A percentile compares a stretch with the other conserved stretches of the same genome.
Evolutionary conservation across 2,888 invertebrate genomes (phyloP).

Genomic region (Drosophila anomelani): DNA sequence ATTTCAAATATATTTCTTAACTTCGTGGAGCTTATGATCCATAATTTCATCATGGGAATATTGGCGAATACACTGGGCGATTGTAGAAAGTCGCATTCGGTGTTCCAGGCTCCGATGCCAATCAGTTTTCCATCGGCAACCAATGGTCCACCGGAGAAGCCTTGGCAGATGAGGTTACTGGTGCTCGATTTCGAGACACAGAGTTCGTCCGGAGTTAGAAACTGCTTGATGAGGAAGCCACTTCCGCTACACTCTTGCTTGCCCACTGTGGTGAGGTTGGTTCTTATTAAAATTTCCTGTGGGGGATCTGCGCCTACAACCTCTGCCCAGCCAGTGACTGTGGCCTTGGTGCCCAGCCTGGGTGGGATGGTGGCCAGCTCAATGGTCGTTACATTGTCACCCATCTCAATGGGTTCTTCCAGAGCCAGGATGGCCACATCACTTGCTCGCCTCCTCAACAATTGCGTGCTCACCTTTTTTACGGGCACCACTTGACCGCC

Average conservation of each 20-base stretch:
- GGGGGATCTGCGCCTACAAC: neutral
- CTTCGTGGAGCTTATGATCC: constrained; percentile 33
- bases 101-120: constrained; percentile 61
- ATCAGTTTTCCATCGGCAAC: constrained; percentile 39
- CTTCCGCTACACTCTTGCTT: constrained; percentile 79
- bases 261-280: constrained; percentile 84
- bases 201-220: constrained; percentile 26
- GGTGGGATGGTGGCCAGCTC: constrained; percentile 78
- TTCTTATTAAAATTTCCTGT: constrained; percentile 77
- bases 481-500: constrained; percentile 57
- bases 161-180: constrained; percentile 44
- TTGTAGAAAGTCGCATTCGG: constrained; percentile 36
- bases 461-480: constrained; percentile 79
- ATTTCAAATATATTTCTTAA: constrained; percentile 1
- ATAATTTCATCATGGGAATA: constrained; percentile 43
- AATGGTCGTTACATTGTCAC: constrained; percentile 82
- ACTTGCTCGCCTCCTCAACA: constrained; percentile 83
- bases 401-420: constrained; percentile 80
- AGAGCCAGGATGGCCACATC: constrained; percentile 86
- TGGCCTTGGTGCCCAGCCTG: constrained; percentile 33
- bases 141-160: constrained; percentile 68
- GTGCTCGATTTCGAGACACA: constrained; percentile 43
- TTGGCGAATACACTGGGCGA: constrained; percentile 61
- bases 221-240: constrained; percentile 69
- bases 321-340: constrained; percentile 62